phyloP scores from a whole-genome alignment of 2,888 invertebrate genomes.

The Steinernema scapterisci region DNA sequence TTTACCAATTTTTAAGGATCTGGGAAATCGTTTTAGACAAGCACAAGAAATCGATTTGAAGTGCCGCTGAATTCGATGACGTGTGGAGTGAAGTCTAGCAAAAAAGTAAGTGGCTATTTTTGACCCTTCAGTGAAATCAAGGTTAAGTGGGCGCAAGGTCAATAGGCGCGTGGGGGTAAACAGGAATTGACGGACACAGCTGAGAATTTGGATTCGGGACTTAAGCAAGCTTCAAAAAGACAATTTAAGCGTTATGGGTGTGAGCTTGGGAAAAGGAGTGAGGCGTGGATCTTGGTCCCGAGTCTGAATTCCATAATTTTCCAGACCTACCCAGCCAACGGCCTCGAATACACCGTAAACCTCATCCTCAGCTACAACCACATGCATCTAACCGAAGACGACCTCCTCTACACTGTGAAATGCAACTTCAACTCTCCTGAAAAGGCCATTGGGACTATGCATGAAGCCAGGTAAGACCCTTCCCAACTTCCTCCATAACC shows the following conservation, averaged over 20 bases:
- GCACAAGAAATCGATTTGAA: conserved; percentile 37
- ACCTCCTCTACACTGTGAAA: conserved; percentile 38
- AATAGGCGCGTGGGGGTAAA: too few relatives aligned
- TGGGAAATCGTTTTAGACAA: conserved; percentile 28
- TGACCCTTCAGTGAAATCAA: too few relatives aligned
- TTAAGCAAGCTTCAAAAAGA: too few relatives aligned
- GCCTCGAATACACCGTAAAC: conserved; percentile 42
- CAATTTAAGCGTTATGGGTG: too few relatives aligned
- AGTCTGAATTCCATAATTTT: too few relatives aligned
- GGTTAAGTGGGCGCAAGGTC: too few relatives aligned
- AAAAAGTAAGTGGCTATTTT: conserved; percentile 38
- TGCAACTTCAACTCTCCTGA: conserved; percentile 37
- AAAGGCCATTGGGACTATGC: conserved; percentile 38
- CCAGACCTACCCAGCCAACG: conserved; percentile 39
- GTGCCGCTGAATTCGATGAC: conserved; percentile 42
- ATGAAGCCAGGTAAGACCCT: conserved; percentile 38
- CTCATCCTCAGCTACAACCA: conserved; percentile 43
- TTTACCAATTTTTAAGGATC: not conserved
- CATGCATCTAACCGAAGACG: conserved; percentile 44
- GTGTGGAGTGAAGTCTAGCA: conserved; percentile 43
- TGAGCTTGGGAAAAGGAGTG: too few relatives aligned
- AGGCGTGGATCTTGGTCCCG: too few relatives aligned
- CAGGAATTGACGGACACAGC: too few relatives aligned
- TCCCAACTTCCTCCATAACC: not conserved
- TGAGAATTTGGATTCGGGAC: too few relatives aligned